phyloP scores from a whole-genome alignment of 2,888 invertebrate genomes.

The Alsophila aescularia region DNA sequence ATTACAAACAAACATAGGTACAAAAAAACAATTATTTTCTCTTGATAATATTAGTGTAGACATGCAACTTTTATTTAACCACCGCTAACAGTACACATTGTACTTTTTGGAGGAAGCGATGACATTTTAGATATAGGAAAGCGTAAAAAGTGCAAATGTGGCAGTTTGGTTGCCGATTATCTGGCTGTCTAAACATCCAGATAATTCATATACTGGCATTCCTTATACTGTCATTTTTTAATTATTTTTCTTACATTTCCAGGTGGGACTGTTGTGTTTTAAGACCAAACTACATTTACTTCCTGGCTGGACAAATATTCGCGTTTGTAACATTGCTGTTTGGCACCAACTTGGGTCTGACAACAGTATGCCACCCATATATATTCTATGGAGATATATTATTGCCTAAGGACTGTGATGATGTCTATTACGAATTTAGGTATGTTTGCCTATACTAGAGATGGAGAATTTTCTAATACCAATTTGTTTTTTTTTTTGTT shows the following conservation, averaged over 20 bases:
- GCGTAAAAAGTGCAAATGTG: no score
- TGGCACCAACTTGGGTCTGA: constrained; percentile 92
- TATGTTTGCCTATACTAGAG: constrained; percentile 73
- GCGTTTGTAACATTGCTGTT: constrained; percentile 87
- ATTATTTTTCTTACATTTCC: constrained; percentile 45
- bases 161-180: no score
- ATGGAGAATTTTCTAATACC: no score
- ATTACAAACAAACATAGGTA: no score
- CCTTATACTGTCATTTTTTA: background rate
- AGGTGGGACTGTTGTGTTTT: constrained; percentile 95
- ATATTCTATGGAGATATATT: constrained; percentile 87
- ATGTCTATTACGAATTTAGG: constrained; percentile 92
- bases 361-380: constrained; percentile 94
- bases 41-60: no score
- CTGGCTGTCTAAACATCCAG: no score
- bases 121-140: no score
- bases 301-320: constrained; percentile 87
- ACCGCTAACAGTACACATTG: no score
- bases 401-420: constrained; percentile 93
- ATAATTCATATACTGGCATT: background rate
- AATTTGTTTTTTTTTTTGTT: no score
- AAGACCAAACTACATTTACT: constrained; percentile 90
- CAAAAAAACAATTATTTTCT: no score
- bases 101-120: no score
- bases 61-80: no score